Base-by-base conservation (phyloP, 2,888 invertebrate genomes). In the Resseliella maxima region DNA sequence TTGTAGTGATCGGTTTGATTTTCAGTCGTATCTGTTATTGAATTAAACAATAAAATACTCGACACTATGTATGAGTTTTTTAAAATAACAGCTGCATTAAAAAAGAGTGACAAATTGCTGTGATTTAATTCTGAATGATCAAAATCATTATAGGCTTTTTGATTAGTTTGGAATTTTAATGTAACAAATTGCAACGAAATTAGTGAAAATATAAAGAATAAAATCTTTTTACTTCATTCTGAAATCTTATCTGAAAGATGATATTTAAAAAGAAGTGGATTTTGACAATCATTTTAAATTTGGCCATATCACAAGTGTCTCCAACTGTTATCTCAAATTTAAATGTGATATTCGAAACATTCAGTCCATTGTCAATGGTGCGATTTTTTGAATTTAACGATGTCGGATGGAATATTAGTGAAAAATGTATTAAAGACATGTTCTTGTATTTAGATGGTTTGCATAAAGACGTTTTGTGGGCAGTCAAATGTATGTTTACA, bases 321-420 rank as follows among this genome's bases (percentile, higher is more conserved):
- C 8, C 59, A 31, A 86, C 86, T 24, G 36, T 86, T 8, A 87
- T 87, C n/a, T 86, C 89, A 36, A 89, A 89, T 88, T 89, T 90
- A 41, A 89, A 89, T 87, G 89, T 89, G 72, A 87, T 89, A 0
- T 90, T 90, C 85, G 90, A 90, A 87, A 89, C 89, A 0, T 90
- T 89, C 86, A 89, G 88, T 87, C 89, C 89, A 21, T 89, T 89
- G 72, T 88, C 89, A 0, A 86, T 89, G 87, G 88, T 90, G 85
- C 88, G 89, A 6, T 89, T 90, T 87, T 90, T 89, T 86, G 90
- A 90, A 87, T 90, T 90, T 87, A 89, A 89, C 86, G 90, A 90
- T 87, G 89, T 88, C 87, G 89, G 89, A 83, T 90, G 89, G 90
- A 90, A 89, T 87, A 89, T 90, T 86, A 89, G 88, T 87, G 89